Evolutionary conservation across 2,797 vertebrate species (phyloP).

Genomic region (Premnoplex brunnescens): DNA sequence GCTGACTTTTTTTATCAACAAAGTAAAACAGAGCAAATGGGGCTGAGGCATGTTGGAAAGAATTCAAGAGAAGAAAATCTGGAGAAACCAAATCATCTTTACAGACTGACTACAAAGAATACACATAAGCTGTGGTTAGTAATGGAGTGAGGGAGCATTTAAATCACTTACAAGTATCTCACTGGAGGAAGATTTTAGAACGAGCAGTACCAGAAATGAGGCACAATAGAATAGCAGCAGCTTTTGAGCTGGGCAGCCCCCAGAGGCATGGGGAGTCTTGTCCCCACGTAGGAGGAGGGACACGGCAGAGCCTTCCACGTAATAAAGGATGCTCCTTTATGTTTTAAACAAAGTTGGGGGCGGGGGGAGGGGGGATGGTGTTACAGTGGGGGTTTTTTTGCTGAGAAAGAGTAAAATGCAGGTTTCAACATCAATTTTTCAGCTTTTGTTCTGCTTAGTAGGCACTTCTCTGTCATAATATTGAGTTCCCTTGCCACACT

Average conservation of each 20-base stretch:
- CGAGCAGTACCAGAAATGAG: background rate
- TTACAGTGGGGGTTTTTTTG: background rate
- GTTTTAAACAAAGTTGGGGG: background rate
- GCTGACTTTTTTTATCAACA: slow-evolving; percentile 50
- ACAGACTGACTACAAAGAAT: background rate
- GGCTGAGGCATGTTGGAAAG: slow-evolving; percentile 20
- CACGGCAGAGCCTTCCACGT: background rate
- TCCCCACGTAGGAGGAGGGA: background rate
- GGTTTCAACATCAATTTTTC: background rate
- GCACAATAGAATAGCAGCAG: background rate
- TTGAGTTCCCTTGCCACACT: background rate
- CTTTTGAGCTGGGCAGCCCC: background rate
- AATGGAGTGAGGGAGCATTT: background rate
- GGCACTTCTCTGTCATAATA: background rate
- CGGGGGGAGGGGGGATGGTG: too few relatives aligned
- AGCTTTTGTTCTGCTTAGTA: background rate
- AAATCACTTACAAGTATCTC: background rate
- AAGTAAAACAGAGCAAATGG: slow-evolving; percentile 44
- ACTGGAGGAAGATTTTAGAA: background rate
- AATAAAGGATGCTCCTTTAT: background rate
- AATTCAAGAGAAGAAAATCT: slow-evolving; percentile 51
- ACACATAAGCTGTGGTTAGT: slow-evolving; percentile 6
- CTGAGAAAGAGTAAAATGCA: background rate
- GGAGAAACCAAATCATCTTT: slow-evolving; percentile 43
- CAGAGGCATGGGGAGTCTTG: rapidly evolving